A percentile compares a stretch with the other conserved stretches of the same genome.
Evolutionary conservation across 1,140 invertebrate species (phyloP).

Genomic region (Musca vetustissima): DNA sequence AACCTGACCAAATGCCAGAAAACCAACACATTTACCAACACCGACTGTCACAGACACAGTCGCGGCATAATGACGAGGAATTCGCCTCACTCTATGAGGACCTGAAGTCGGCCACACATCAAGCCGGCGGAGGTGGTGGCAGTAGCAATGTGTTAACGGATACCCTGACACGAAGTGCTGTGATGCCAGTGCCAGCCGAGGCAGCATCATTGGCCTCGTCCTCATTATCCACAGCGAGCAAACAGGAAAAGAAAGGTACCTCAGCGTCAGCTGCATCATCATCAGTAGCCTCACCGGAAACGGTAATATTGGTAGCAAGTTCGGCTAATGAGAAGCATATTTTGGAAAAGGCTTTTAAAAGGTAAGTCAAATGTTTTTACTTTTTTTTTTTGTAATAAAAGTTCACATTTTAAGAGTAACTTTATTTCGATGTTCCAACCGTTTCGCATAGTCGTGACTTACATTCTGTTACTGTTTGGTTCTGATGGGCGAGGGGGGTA

Average conservation of each 20-base stretch:
- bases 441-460: no score
- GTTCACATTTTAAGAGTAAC: no score
- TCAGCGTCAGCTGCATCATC: neutral
- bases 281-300: constrained; percentile 37
- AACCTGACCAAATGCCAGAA: neutral
- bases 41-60: neutral
- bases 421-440: no score
- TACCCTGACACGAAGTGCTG: no score
- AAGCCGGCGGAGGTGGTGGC: constrained; percentile 34
- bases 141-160: constrained; percentile 24
- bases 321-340: constrained; percentile 55
- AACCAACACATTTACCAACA: neutral
- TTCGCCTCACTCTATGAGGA: no score
- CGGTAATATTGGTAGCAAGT: constrained; percentile 54
- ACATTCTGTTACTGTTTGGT: constrained; percentile 20
- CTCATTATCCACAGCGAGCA: constrained; percentile 5
- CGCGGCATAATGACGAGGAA: no score
- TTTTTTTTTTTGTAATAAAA: no score
- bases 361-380: constrained; percentile 43
- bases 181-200: constrained; percentile 2
- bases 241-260: constrained; percentile 16
- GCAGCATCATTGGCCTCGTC: neutral
- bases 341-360: constrained; percentile 53
- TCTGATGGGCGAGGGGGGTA: constrained; percentile 14
- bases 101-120: neutral